phyloP scores from a whole-genome alignment of 2,113 vertebrate species.

The Mirza zaza region DNA sequence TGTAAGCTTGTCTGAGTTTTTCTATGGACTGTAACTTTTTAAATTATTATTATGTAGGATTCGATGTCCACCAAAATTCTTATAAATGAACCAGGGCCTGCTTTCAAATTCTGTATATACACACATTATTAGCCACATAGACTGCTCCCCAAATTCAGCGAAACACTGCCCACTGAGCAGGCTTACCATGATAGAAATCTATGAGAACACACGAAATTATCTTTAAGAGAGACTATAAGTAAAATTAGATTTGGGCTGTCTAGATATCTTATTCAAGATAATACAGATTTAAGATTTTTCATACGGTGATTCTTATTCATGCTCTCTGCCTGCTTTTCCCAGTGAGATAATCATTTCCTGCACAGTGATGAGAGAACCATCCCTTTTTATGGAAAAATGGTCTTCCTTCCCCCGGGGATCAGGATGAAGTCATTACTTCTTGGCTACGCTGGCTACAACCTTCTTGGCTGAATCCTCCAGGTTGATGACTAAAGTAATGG shows the following conservation, averaged over 20 bases:
- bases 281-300: neutral
- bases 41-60: neutral
- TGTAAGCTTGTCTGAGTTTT: neutral
- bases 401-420: neutral
- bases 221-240: neutral
- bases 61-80: neutral
- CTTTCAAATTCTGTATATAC: neutral
- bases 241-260: neutral
- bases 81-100: neutral
- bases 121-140: neutral
- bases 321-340: neutral
- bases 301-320: neutral
- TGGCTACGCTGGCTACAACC: slow-evolving; percentile 91
- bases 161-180: neutral
- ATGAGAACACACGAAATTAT: neutral
- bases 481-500: slow-evolving; percentile 91
- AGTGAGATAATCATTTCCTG: neutral
- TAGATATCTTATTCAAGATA: neutral
- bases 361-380: neutral
- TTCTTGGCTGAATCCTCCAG: slow-evolving; percentile 96
- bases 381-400: neutral
- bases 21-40: neutral
- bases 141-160: neutral
- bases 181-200: neutral
- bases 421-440: slow-evolving; percentile 81